Evolutionary conservation across 2,113 vertebrate species (phyloP).

Genomic region (Physeter macrocephalus): DNA sequence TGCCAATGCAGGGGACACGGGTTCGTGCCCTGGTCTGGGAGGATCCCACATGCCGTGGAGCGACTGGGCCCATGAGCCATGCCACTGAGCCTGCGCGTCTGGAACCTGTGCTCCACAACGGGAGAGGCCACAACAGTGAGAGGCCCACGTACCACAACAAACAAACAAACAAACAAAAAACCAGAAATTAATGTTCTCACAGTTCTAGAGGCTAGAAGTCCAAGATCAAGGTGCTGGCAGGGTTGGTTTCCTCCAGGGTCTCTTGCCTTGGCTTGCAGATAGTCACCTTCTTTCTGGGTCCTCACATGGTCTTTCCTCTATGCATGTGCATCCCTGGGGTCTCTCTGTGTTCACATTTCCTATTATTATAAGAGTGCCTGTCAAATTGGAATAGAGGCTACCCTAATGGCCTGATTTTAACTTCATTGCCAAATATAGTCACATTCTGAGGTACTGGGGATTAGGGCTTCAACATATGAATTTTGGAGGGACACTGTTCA

Average conservation of each 20-base stretch:
- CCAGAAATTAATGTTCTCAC: background rate
- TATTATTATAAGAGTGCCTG: background rate
- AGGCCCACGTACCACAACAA: no score
- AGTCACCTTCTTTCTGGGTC: background rate
- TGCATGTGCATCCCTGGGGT: background rate
- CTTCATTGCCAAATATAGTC: background rate
- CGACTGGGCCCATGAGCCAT: no score
- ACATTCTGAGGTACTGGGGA: background rate
- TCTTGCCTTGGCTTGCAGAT: background rate
- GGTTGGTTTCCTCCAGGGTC: background rate
- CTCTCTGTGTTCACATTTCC: background rate
- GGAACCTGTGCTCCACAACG: no score
- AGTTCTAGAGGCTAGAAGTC: background rate
- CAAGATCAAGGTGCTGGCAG: background rate
- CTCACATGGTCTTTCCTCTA: background rate
- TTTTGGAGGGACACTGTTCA: background rate
- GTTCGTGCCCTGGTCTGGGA: no score
- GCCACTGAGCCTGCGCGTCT: no score
- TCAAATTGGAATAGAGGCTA: background rate
- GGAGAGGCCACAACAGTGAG: no score
- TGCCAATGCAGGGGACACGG: no score
- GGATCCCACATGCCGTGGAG: no score
- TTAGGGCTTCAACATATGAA: background rate
- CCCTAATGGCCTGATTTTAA: background rate
- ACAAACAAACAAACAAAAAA: no score